phyloP scores from a whole-genome alignment of 1,140 invertebrate genomes.

The Copidosoma floridanum region DNA sequence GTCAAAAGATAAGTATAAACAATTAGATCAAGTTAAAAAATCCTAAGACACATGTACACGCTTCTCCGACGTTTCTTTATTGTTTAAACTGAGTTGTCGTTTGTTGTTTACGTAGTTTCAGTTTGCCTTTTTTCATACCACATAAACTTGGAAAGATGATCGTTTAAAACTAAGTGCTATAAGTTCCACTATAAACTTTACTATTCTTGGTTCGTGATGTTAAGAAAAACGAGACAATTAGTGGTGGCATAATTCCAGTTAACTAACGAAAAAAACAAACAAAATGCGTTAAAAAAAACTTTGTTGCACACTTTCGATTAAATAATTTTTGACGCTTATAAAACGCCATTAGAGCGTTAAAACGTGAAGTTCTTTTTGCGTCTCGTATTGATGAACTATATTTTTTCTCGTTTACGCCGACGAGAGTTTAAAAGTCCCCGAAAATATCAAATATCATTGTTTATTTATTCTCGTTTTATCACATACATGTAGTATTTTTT shows the following conservation, averaged over 20 bases:
- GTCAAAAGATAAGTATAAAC: conserved; percentile 19
- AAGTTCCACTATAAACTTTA: conserved; percentile 22
- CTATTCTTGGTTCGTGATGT: conserved; percentile 27
- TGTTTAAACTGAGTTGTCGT: conserved; percentile 8
- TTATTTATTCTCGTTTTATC: no score
- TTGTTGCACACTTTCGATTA: conserved; percentile 9
- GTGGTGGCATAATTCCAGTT: conserved; percentile 17
- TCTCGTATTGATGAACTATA: no score
- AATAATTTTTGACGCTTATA: no score
- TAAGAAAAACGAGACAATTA: conserved; percentile 22
- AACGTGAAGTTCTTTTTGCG: no score
- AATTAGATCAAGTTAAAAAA: conserved; percentile 21
- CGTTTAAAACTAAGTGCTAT: conserved; percentile 22
- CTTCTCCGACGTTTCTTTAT: no score
- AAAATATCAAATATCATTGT: no score
- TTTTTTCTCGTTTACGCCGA: no score
- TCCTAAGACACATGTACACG: conserved; percentile 6
- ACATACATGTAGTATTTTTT: no score
- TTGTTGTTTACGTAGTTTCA: neutral
- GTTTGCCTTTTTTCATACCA: conserved; percentile 9
- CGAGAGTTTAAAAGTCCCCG: no score
- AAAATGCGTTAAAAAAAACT: neutral
- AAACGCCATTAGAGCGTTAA: no score
- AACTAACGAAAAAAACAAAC: neutral
- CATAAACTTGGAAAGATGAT: no score